phyloP scores from a whole-genome alignment of 2,797 vertebrate genomes.

The Neosilurus mollespiculum region DNA sequence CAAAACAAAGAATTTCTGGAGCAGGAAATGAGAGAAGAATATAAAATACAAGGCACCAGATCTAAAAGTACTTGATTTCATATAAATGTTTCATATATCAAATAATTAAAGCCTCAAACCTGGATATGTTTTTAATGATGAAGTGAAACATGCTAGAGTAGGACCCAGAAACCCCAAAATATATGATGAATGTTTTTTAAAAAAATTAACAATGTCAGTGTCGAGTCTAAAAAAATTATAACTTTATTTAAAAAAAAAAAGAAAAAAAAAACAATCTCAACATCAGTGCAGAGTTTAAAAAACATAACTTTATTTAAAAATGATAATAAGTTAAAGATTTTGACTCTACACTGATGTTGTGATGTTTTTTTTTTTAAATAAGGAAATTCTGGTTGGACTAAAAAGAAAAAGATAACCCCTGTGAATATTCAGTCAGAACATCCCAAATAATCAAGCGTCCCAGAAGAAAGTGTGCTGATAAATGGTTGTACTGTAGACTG shows the following conservation, averaged over 20 bases:
- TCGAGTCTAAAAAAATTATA: background rate
- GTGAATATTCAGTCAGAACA: conserved; percentile 37
- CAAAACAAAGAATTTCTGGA: background rate
- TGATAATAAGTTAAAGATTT: too few species aligned
- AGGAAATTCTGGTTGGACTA: background rate
- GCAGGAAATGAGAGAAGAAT: background rate
- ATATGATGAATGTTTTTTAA: too few species aligned
- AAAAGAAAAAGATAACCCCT: background rate
- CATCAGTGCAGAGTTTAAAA: too few species aligned
- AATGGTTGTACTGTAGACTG: background rate
- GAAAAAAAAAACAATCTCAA: too few species aligned
- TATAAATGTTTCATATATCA: background rate
- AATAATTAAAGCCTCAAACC: conserved; percentile 1
- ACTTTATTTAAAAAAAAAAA: too few species aligned
- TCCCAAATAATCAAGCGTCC: background rate
- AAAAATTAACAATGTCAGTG: background rate
- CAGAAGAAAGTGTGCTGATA: background rate
- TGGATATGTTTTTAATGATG: background rate
- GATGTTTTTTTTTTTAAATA: background rate
- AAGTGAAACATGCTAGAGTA: background rate
- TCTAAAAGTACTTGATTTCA: background rate
- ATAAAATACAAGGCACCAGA: background rate
- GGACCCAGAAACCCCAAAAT: background rate
- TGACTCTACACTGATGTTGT: too few species aligned
- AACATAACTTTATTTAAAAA: too few species aligned